phyloP scores from a whole-genome alignment of 2,797 vertebrate species.

The Graptemys geographica region DNA sequence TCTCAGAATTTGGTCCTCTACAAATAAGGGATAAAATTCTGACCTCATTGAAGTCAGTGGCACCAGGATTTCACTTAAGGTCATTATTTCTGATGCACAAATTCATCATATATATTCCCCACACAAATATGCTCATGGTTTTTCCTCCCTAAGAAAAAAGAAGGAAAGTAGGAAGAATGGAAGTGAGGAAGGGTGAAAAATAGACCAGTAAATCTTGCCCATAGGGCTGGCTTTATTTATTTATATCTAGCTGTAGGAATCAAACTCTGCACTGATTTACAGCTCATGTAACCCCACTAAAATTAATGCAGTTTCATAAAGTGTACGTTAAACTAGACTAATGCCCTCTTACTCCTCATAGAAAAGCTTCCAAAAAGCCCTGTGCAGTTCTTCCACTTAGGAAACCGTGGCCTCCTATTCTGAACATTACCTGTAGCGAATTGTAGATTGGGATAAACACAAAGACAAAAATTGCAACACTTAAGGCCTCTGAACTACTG shows the following conservation, averaged over 20 bases:
- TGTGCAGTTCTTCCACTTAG: neutral
- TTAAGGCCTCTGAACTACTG: neutral
- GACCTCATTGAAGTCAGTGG: neutral
- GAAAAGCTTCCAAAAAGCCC: neutral
- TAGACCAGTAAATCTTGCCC: neutral
- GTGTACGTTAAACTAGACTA: neutral
- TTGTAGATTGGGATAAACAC: neutral
- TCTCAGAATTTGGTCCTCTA: neutral
- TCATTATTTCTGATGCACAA: neutral
- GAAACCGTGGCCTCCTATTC: neutral
- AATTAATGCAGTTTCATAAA: neutral
- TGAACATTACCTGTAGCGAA: neutral
- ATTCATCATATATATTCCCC: neutral
- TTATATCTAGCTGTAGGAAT: neutral
- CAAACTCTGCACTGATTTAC: neutral
- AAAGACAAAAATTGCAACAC: neutral
- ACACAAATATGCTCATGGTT: neutral
- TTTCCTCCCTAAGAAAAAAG: neutral
- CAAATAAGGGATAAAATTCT: neutral
- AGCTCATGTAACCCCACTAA: neutral
- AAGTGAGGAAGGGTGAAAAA: neutral
- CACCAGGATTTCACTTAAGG: neutral
- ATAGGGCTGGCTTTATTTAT: neutral
- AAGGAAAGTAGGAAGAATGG: neutral
- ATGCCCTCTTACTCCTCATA: neutral